Conservation (phyloP, 1,140 invertebrate species). For the silkworm (Bombyx mori) region ASM3026992v2 NC_085110.1:4225001-4225500, state of each 20-base stretch:
- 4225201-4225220: constrained; percentile 76
- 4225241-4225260: constrained; percentile 37
- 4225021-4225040: constrained; percentile 62
- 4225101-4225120: constrained; percentile 81
- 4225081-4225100: constrained; percentile 67
- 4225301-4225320: constrained; percentile 37
- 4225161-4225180: constrained; percentile 48
- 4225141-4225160: constrained; percentile 52
- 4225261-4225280: constrained; percentile 60
- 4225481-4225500: constrained; percentile 84
- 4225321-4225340: constrained; percentile 45
- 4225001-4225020: constrained; percentile 72
- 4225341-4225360: constrained; percentile 43
- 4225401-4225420: constrained; percentile 49
- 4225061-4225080: constrained; percentile 66
- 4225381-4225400: constrained; percentile 62
- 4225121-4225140: constrained; percentile 75
- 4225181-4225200: constrained; percentile 64
- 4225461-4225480: constrained; percentile 79
- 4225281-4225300: constrained; percentile 58
- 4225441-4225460: constrained; percentile 62
- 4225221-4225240: constrained; percentile 60
- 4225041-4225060: constrained; percentile 52
- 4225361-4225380: constrained; percentile 61
- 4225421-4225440: constrained; percentile 54